phyloP scores from a whole-genome alignment of 2,797 vertebrate genomes.

The Rhinogobio ventralis region DNA sequence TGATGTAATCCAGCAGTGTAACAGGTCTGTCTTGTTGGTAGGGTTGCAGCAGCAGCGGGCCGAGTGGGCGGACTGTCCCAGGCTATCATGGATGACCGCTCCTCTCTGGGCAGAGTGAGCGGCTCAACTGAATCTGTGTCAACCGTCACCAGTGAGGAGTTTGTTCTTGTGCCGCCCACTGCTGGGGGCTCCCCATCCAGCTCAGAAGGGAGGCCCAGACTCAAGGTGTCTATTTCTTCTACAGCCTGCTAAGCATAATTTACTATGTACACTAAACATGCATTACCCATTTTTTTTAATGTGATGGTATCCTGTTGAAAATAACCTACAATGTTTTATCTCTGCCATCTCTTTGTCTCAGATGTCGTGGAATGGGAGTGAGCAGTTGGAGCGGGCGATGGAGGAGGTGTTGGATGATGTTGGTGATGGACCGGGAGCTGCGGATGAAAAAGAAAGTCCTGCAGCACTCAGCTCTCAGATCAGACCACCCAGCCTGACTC shows the following conservation, averaged over 20 bases:
- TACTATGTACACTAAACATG: background rate
- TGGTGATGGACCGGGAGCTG: slow-evolving; percentile 79
- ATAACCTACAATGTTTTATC: background rate
- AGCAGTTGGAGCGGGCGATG: slow-evolving; percentile 95
- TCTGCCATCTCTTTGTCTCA: slow-evolving; percentile 59
- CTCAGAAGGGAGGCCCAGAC: slow-evolving; percentile 84
- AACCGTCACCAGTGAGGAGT: slow-evolving; percentile 91
- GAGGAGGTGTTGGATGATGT: slow-evolving; percentile 91
- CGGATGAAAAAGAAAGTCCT: slow-evolving; percentile 37
- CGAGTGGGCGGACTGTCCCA: slow-evolving; percentile 62
- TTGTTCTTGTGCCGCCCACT: slow-evolving; percentile 88
- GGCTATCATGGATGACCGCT: slow-evolving; percentile 86
- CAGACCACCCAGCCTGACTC: slow-evolving; percentile 70
- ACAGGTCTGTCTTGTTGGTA: slow-evolving; percentile 25
- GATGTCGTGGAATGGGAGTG: slow-evolving; percentile 90
- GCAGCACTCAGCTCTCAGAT: slow-evolving; percentile 58
- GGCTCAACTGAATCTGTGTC: slow-evolving; percentile 88
- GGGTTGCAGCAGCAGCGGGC: slow-evolving; percentile 59
- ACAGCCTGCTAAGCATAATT: background rate
- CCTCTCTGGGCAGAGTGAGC: slow-evolving; percentile 85
- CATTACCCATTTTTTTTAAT: background rate
- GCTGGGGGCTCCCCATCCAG: slow-evolving; percentile 80
- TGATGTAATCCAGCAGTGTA: background rate
- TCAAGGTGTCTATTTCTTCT: slow-evolving; percentile 81
- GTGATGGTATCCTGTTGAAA: background rate